Evolutionary conservation across 2,113 vertebrate genomes (phyloP).

Genomic region (Drymodes brunneopygia): DNA sequence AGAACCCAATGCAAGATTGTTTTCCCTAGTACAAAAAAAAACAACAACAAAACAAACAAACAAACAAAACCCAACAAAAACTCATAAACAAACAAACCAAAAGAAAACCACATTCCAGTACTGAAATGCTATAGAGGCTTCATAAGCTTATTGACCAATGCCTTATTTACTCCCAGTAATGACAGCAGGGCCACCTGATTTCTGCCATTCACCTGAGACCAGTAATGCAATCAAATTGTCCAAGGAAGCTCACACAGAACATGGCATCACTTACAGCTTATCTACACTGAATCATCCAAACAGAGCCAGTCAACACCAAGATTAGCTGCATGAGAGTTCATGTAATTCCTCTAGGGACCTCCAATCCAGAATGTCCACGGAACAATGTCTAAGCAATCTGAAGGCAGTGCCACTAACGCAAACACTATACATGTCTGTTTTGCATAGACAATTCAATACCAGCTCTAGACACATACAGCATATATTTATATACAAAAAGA

Average conservation of each 20-base stretch:
- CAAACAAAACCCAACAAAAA: neutral
- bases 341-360: neutral
- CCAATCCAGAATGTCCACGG: neutral
- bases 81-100: neutral
- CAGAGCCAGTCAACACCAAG: neutral
- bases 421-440: neutral
- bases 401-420: neutral
- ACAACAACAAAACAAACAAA: neutral
- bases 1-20: neutral
- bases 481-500: neutral
- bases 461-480: neutral
- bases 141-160: neutral
- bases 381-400: neutral
- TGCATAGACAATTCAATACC: neutral
- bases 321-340: neutral
- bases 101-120: neutral
- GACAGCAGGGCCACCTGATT: neutral
- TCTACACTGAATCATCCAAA: neutral
- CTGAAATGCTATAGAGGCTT: neutral
- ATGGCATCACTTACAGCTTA: neutral
- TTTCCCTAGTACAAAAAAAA: neutral
- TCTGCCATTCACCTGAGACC: neutral
- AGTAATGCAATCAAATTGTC: neutral
- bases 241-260: neutral
- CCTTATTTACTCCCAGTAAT: neutral